Percentiles rank a stretch among this genome's conserved stretches.
Conservation (phyloP, 2,797 vertebrate species). For the Alcedo atthis region DNA sequence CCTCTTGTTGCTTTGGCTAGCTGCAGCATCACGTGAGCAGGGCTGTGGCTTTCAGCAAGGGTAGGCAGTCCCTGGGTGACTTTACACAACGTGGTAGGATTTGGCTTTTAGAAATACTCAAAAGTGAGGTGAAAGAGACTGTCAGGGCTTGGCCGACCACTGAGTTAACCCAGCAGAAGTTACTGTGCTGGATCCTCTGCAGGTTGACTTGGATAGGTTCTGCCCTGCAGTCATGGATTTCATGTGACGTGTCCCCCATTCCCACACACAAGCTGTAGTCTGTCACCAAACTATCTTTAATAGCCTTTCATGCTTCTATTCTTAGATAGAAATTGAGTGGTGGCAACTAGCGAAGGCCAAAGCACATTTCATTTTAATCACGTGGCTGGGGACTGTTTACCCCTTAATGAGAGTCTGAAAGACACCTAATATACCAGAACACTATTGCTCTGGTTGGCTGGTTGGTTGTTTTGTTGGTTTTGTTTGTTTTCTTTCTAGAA, state of each 20-base stretch:
- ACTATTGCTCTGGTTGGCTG: neutral
- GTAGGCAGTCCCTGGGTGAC: neutral
- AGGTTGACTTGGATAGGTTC: conserved; percentile 11
- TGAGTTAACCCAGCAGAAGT: neutral
- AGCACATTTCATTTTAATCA: conserved; percentile 52
- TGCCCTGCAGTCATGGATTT: conserved; percentile 41
- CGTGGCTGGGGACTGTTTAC: conserved; percentile 27
- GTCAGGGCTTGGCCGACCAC: neutral
- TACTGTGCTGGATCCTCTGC: neutral
- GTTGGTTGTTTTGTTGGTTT: neutral
- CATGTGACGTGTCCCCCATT: conserved; percentile 42
- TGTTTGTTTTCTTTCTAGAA: neutral
- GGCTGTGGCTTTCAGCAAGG: neutral
- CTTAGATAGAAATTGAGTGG: conserved; percentile 65
- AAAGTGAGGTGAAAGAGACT: neutral
- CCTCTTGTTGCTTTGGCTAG: neutral
- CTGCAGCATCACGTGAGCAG: accelerated
- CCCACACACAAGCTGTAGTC: conserved; percentile 65
- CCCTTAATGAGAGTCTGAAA: conserved; percentile 16
- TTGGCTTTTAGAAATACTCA: neutral
- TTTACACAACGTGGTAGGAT: accelerated
- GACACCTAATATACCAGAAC: neutral
- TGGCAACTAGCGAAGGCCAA: conserved; percentile 58
- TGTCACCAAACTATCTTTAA: conserved; percentile 66
- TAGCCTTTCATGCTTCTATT: conserved; percentile 63